These are phyloP conservation scores for Leptoteleia sp. DNA, from an alignment of 1,140 invertebrate species.

Conservation along the genomic window DNA sequence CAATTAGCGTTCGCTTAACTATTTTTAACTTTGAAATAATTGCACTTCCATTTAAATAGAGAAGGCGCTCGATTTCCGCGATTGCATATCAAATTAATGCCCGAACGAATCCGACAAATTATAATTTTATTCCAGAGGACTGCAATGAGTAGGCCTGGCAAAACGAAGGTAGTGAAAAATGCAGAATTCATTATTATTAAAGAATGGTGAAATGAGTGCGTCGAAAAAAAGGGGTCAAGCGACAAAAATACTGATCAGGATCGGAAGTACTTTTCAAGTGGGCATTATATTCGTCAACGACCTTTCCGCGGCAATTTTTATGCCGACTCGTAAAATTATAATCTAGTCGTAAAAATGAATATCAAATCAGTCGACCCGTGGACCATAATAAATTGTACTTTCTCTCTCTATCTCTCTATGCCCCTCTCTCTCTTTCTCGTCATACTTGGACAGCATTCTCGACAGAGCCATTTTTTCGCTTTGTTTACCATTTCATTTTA, in stretches of 20 bases:
- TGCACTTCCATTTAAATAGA: neutral
- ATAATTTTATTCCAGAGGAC: slow-evolving; percentile 4
- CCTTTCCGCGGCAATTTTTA: slow-evolving; percentile 37
- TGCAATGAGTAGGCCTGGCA: neutral
- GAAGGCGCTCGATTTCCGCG: neutral
- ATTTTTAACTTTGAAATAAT: slow-evolving; percentile 2
- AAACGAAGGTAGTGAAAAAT: slow-evolving; percentile 36
- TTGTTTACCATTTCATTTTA: no score
- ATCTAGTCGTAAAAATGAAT: slow-evolving; percentile 52
- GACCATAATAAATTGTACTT: slow-evolving; percentile 31
- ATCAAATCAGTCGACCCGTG: slow-evolving; percentile 43
- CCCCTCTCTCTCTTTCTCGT: no score
- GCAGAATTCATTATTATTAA: slow-evolving; percentile 41
- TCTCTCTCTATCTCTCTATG: no score
- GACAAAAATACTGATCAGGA: slow-evolving; percentile 35
- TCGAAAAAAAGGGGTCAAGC: slow-evolving; percentile 18
- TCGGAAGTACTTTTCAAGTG: slow-evolving; percentile 47
- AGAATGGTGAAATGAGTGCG: slow-evolving; percentile 34
- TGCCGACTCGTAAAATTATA: slow-evolving; percentile 53
- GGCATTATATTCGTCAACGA: slow-evolving; percentile 37
- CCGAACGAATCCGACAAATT: slow-evolving; percentile 24
- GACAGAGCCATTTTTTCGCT: slow-evolving; percentile 1
- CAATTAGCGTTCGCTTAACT: slow-evolving; percentile 3
- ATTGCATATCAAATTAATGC: slow-evolving; percentile 9
- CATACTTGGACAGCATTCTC: neutral